These are phyloP conservation scores for Heliconius hortense DNA, from an alignment of 2,888 invertebrate species.

Conservation along the genomic window DNA sequence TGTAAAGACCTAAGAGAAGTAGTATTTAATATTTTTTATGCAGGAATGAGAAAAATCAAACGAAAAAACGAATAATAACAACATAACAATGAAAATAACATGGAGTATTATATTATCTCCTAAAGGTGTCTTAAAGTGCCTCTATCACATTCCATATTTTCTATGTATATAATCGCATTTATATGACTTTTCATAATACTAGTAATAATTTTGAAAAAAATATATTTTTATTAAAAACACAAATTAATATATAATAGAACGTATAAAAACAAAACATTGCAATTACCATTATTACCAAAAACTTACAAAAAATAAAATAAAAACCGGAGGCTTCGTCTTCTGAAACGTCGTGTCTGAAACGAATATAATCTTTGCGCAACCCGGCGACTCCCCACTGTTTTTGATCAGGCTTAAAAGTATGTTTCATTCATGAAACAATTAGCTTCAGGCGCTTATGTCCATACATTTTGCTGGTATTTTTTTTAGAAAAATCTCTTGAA, in stretches of 20 bases:
- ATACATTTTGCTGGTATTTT: constrained; percentile 36
- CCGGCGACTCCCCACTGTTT: constrained; percentile 55
- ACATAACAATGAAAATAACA: not conserved
- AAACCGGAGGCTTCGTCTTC: not conserved
- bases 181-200: too few species aligned
- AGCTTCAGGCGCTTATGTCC: constrained; percentile 53
- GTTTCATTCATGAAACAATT: constrained; percentile 70
- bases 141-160: not conserved
- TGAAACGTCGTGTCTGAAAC: constrained; percentile 29
- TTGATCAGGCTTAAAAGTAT: constrained; percentile 61
- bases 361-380: constrained; percentile 44
- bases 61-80: not conserved
- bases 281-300: not conserved
- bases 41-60: not conserved
- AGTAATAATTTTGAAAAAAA: too few species aligned
- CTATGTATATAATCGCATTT: not conserved
- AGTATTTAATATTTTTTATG: not conserved
- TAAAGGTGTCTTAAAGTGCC: too few species aligned
- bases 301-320: not conserved
- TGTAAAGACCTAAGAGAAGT: too few species aligned
- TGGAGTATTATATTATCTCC: too few species aligned
- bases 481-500: not conserved
- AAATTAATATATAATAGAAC: not conserved
- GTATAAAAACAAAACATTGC: not conserved
- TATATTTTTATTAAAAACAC: too few species aligned